Evolutionary conservation across 2,113 vertebrate species (phyloP).

Genomic region (Prionailurus viverrinus): DNA sequence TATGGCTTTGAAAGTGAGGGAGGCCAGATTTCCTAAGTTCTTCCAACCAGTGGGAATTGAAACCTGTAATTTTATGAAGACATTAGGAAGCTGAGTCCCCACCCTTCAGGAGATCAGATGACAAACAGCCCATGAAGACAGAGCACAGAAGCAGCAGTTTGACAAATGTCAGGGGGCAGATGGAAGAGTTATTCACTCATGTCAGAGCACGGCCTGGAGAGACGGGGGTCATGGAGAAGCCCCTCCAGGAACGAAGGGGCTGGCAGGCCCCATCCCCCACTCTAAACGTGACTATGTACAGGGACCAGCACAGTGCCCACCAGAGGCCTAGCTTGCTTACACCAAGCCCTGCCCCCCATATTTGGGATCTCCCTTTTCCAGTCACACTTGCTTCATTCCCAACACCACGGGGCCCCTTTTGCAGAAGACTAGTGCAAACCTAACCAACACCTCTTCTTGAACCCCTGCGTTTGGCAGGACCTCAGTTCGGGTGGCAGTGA

Average conservation of each 20-base stretch:
- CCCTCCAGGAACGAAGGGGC: too few species aligned
- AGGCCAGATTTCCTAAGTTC: background rate
- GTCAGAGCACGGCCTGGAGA: background rate
- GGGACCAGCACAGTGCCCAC: background rate
- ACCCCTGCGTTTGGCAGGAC: too few species aligned
- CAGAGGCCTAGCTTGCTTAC: background rate
- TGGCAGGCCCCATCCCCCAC: too few species aligned
- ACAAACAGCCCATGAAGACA: background rate
- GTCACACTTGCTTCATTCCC: background rate
- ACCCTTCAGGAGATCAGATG: background rate
- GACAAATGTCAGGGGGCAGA: background rate
- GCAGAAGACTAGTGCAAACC: too few species aligned
- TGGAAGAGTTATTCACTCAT: background rate
- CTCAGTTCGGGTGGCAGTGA: background rate
- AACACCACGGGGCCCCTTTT: too few species aligned
- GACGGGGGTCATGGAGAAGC: background rate
- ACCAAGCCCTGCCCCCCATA: background rate
- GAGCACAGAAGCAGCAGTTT: too few species aligned
- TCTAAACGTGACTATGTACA: too few species aligned
- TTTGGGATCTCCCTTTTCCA: background rate
- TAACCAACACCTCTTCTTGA: too few species aligned
- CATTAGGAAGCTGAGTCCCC: background rate
- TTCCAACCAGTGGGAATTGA: background rate
- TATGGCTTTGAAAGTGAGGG: too few species aligned
- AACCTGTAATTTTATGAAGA: background rate